These are phyloP conservation scores for Parus major DNA, from an alignment of 2,113 vertebrate genomes.

Conservation along the genomic window DNA sequence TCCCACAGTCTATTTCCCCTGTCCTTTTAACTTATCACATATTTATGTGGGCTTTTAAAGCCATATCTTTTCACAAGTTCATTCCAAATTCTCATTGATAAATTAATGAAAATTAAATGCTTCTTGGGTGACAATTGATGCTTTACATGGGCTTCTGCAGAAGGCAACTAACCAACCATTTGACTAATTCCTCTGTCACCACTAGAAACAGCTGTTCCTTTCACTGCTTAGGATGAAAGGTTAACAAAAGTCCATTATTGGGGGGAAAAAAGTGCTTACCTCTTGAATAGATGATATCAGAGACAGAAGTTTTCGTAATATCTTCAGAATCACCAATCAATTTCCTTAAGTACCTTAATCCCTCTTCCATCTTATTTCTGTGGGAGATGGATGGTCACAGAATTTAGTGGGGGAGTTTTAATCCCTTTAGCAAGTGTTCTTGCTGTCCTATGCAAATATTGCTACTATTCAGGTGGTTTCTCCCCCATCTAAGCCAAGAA, in stretches of 20 bases:
- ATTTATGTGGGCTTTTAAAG: background rate
- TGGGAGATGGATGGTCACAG: background rate
- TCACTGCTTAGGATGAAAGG: background rate
- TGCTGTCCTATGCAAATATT: background rate
- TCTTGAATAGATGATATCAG: background rate
- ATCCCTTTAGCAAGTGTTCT: background rate
- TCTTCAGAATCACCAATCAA: background rate
- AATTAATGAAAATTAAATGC: background rate
- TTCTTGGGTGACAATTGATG: background rate
- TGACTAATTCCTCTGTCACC: background rate
- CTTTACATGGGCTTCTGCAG: background rate
- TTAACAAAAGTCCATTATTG: background rate
- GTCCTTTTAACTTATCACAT: background rate
- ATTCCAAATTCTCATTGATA: background rate
- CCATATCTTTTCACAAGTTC: background rate
- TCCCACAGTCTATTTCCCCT: background rate
- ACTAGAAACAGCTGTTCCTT: background rate
- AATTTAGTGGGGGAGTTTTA: background rate
- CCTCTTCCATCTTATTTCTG: background rate
- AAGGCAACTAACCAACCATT: background rate
- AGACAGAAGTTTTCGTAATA: background rate
- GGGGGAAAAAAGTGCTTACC: background rate
- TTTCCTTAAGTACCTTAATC: constrained; percentile 14
- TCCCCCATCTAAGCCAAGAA: background rate
- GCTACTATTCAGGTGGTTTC: background rate